Evolutionary conservation across 2,797 vertebrate species (phyloP).

Genomic region (Phoeniculus purpureus): DNA sequence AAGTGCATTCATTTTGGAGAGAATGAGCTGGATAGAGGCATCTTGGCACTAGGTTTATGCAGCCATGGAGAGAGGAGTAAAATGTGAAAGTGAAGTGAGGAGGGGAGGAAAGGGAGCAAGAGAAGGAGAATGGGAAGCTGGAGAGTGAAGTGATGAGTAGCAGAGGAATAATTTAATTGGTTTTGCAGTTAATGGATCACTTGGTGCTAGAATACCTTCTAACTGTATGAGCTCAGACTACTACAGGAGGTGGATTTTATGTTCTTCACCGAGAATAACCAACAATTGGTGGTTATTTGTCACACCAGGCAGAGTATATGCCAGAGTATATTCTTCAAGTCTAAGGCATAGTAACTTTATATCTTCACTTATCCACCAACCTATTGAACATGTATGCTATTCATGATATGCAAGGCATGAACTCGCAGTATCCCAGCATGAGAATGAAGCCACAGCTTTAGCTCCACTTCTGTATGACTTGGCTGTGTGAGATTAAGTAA

Average conservation of each 20-base stretch:
- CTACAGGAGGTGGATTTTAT: background rate
- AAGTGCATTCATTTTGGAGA: background rate
- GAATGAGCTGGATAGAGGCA: background rate
- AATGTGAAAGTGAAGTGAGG: background rate
- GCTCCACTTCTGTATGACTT: background rate
- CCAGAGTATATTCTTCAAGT: background rate
- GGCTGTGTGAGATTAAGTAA: background rate
- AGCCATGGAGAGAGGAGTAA: background rate
- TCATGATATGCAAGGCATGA: background rate
- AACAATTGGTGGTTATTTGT: background rate
- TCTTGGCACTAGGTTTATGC: background rate
- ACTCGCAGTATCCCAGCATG: background rate
- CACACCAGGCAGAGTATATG: background rate
- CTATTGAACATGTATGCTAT: background rate
- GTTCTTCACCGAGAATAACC: background rate
- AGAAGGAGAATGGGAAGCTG: background rate
- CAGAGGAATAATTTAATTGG: background rate
- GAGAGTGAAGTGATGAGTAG: background rate
- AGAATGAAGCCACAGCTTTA: background rate
- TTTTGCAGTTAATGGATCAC: background rate
- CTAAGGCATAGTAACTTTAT: background rate
- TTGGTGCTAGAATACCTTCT: background rate
- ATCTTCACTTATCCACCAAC: background rate
- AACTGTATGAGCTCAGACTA: background rate
- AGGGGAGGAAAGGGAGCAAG: background rate